Evolutionary conservation across 2,113 vertebrate genomes (phyloP), one percentile per base, ranked within the genome.

Genomic region (Pipa parva): DNA sequence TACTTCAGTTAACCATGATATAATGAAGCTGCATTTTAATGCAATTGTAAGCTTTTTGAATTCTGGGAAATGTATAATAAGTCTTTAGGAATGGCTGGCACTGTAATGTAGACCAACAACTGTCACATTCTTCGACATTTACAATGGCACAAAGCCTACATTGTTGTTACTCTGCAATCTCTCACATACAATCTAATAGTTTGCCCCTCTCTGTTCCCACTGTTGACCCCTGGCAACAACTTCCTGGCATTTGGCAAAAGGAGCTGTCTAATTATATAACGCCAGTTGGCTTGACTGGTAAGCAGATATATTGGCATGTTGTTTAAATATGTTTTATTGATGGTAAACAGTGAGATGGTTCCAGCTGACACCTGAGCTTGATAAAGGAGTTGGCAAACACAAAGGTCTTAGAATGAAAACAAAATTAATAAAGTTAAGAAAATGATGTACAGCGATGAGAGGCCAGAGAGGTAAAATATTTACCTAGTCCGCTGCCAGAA

Each of bases 61-160:
- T n/a, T n/a, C n/a, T n/a, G n/a, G n/a, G n/a, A n/a, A n/a, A n/a
- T n/a, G n/a, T n/a, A n/a, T n/a, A n/a, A n/a, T n/a, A n/a, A n/a
- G n/a, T n/a, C 29, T 20, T 42, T 2, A 27, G 31, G 37, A 52
- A 60, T 68, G 12, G 46, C 13, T 39, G 36, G 15, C 10, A 28
- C 26, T 39, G 50, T 52, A 51, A 45, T 7, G 26, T 36, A 28
- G 52, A 31, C 48, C 58, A 61, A 36, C 54, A 70, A 70, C 57
- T 29, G 66, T 46, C 57, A 60, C 66, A 70, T 70, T 61, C 66
- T 61, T 45, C 4, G 49, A 46, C 46, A 29, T 61, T 45, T 51
- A 68, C 57, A 61, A 45, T 70, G 57, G 66, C 57, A 61, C 58
- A 61, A 70, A 70, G 48, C 48, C 66, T 70, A 70, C 66, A 61